Conservation (phyloP, 2,888 invertebrate genomes). For the Lasiommata megera region DNA sequence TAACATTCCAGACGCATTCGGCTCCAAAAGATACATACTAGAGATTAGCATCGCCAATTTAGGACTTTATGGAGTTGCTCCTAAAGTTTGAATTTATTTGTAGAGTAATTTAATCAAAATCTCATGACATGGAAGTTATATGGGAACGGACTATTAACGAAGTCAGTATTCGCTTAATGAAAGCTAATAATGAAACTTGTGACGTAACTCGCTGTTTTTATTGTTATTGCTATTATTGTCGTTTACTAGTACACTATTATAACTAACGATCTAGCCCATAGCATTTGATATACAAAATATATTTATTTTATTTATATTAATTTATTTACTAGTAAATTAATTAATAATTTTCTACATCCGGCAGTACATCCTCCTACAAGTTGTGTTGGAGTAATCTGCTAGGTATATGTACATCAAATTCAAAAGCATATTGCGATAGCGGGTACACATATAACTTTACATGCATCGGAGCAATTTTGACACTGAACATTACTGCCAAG, state of each 20-base stretch:
- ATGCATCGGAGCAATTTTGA: background rate
- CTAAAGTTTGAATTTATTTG: slow-evolving; percentile 1
- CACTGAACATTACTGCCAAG: slow-evolving; percentile 6
- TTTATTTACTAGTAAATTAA: too few relatives aligned
- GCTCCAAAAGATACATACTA: background rate
- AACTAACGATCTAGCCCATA: background rate
- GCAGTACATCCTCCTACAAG: too few relatives aligned
- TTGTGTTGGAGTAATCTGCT: too few relatives aligned
- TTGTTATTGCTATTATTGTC: background rate
- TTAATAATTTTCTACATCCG: too few relatives aligned
- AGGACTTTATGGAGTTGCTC: background rate
- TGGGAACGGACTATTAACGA: slow-evolving; percentile 20
- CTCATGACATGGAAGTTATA: slow-evolving; percentile 23
- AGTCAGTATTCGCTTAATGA: slow-evolving; percentile 16
- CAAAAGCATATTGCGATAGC: too few relatives aligned
- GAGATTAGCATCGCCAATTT: background rate
- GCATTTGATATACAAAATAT: too few relatives aligned
- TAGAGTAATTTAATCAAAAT: slow-evolving; percentile 21
- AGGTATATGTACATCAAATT: too few relatives aligned
- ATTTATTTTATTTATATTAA: too few relatives aligned
- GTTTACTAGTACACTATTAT: background rate
- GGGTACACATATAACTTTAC: background rate
- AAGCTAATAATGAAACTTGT: slow-evolving; percentile 12
- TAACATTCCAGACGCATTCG: slow-evolving; percentile 1
- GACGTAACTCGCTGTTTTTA: slow-evolving; percentile 10